Percentiles rank a stretch among this genome's conserved stretches.
Conservation (phyloP, 2,888 invertebrate genomes). For the Eumacrocentrus americanus region DNA sequence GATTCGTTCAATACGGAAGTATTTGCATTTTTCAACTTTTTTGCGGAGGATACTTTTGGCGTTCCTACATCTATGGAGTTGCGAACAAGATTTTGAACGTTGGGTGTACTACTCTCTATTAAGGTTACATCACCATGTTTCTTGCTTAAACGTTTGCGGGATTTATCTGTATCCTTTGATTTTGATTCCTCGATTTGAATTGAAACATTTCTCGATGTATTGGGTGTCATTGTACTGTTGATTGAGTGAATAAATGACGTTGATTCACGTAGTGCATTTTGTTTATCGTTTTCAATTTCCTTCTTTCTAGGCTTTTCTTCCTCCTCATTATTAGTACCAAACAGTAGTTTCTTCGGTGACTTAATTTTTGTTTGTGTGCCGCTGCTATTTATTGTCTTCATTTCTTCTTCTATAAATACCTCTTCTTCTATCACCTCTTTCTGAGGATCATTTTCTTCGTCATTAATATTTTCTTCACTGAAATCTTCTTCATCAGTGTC, state of each 20-base stretch:
- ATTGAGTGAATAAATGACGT: no score
- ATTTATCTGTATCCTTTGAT: no score
- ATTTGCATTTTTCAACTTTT: conserved; percentile 6
- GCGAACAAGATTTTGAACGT: conserved; percentile 3
- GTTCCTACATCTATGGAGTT: not conserved
- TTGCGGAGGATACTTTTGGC: conserved; percentile 7
- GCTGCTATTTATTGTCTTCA: not conserved
- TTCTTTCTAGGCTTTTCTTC: not conserved
- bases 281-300: no score
- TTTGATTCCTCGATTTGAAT: no score
- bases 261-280: no score
- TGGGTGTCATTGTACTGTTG: not conserved
- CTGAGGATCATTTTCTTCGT: conserved; percentile 26
- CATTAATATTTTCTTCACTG: no score
- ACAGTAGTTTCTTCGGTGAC: not conserved
- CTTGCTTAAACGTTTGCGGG: conserved; percentile 2
- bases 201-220: no score
- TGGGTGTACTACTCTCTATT: conserved; percentile 30
- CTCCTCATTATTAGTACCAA: not conserved
- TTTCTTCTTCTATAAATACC: not conserved
- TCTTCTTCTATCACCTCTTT: conserved; percentile 3
- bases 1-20: conserved; percentile 8
- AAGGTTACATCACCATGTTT: not conserved
- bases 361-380: not conserved
- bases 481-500: conserved; percentile 36